These are phyloP conservation scores for Neomonachus schauinslandi DNA, from an alignment of 2,113 vertebrate genomes.

Conservation along the genomic window DNA sequence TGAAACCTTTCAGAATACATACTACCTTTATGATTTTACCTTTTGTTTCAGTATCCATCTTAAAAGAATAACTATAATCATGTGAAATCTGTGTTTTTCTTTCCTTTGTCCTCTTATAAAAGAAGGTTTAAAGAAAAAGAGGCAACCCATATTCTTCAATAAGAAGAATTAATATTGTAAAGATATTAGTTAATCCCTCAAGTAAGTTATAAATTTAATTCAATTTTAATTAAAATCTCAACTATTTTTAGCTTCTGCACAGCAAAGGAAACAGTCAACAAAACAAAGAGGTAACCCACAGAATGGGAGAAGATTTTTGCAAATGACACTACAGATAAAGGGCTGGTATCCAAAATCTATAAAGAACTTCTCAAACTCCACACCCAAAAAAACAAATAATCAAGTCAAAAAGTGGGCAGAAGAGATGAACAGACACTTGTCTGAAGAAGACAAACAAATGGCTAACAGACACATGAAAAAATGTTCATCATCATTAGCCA, in stretches of 20 bases:
- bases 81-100: background rate
- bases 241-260: background rate
- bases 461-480: too few species aligned
- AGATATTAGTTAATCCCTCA: background rate
- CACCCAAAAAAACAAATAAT: too few species aligned
- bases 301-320: too few species aligned
- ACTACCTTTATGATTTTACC: background rate
- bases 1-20: background rate
- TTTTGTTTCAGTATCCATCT: background rate
- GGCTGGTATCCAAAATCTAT: too few species aligned
- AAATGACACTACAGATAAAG: too few species aligned
- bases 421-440: too few species aligned
- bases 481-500: too few species aligned
- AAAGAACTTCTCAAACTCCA: too few species aligned
- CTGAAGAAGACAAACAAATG: too few species aligned
- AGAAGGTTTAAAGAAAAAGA: slow-evolving; percentile 9
- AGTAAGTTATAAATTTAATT: background rate
- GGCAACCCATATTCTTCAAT: background rate
- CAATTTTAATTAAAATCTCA: background rate
- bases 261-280: too few species aligned
- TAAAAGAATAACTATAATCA: background rate
- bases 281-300: too few species aligned
- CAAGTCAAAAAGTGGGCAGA: too few species aligned
- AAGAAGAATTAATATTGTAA: background rate
- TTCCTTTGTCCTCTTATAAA: background rate